Base-by-base conservation (phyloP, 2,888 invertebrate genomes). In the Oscheius onirici region DNA sequence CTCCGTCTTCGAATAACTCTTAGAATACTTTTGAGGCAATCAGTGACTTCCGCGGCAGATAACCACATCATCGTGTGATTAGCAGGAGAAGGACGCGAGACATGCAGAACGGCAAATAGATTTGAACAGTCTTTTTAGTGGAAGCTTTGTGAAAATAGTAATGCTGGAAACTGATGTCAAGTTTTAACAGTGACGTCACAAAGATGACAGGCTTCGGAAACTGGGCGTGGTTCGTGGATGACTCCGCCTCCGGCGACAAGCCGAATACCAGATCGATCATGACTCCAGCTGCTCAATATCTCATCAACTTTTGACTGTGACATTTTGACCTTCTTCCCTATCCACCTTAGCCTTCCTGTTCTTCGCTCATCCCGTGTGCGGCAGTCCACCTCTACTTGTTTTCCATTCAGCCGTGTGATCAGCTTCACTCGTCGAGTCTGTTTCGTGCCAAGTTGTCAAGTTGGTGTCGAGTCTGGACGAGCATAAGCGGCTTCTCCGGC, bases 401-500 rank as follows among this genome's bases (percentile, higher is more conserved):
- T 55, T 55, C 15, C 55, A 24, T 55, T 55, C 55, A 55, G 28
- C 55, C 55, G 55, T 55, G 55, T 28, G 55, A 55, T 26, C 51
- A 22, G 24, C 51, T 51, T 20, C 51, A 51, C 51, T 34, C 34
- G 34, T 34, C 34, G 34, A 34, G 34, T 34, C 34, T 34, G 34
- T 34, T 34, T 34, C 34, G 34, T 34, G 5, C 34, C 34, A 34
- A 34, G 34, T 34, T 34, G 22, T 26, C 46, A 58, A 34, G 41
- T 26, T 63, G 63, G 63, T 63, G 26, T 46, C 63, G 49, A 63
- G 63, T 63, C 63, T 63, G 63, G 63, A 63, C 63, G 63, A 63
- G 17, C 63, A 63, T 10, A 63, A 63, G 49, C 63, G 63, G 63
- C 63, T 63, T 17, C 49, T 63, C 2, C 46, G 63, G 63, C 63